Base-by-base conservation (phyloP, 2,113 vertebrate genomes). In the Pterocles orientalis region DNA sequence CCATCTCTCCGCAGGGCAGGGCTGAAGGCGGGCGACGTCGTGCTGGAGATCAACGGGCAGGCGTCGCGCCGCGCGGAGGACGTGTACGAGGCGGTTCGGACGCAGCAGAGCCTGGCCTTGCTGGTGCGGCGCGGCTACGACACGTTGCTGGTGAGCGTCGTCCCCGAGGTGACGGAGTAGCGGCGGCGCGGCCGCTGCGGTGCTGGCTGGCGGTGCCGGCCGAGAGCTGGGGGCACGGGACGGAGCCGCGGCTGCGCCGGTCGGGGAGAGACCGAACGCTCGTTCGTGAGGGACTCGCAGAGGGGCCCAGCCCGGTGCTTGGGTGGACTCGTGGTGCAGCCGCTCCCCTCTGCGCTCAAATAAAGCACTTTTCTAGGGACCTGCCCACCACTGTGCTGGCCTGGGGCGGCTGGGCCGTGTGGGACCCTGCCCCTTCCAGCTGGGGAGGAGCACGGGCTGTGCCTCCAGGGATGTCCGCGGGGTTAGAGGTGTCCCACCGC, bases 111-210 rank as follows among this genome's bases (percentile, higher is more conserved):
- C 94, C 98, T 99, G 96, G 98, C 97, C 31, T 95, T 99, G 98
- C 93, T 98, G 93, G 98, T 99, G 81, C 97, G 98, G 43, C 98
- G 99, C 0, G 98, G 98, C 85, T 58, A 94, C 0, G 97, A 99
- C 81, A 88, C 97, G 2, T 64, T 99, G 79, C 97, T 94, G 57
- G 97, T 99, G 50, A 98, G 98, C 33, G 98, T 99, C 25, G 98
- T 98, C 57, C 99, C 99, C 0, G 99, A 99, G 90, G 95, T 86
- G 86, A 98, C 98, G 2, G 99, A 99, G 96, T 99, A 96, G 94
- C 48, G 15, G 43, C 12, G 1, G 3, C 0, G 2, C 29, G 61
- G 31, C 19, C 1, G 5, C 51, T 28, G 33, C 1, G 5, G 26
- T 1, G 10, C 45, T 21, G 57, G 29, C 64, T 23, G 39, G 25